Evolutionary conservation across 2,797 vertebrate species (phyloP), one percentile per base, ranked within the genome.

Genomic region (Halcyon chelicuti): DNA sequence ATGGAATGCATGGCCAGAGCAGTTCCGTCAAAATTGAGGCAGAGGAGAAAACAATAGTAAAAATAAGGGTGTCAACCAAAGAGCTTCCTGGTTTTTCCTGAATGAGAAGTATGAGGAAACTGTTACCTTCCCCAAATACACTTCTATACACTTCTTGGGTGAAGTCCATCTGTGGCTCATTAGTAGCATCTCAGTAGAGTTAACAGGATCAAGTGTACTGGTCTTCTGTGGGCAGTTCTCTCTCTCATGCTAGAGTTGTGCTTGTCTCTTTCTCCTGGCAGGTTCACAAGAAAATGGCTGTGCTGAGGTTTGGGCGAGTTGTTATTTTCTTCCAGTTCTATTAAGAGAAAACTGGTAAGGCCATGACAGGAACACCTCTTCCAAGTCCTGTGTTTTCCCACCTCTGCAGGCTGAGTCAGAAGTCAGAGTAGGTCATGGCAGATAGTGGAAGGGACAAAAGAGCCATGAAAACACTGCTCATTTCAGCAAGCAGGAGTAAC

Each of bases 81-180:
- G 94, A 40, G 95, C 96, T 98, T 97, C 83, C 90, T 94, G 90
- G 80, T 84, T 83, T 72, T 88, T 91, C 85, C 67, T 54, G 73
- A 91, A 95, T 92, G 60, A 97, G 75, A 86, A 84, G 49, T 92
- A 95, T 61, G 90, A 97, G 97, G 95, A 97, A 98, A 92, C 82
- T 91, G 28, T 55, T 93, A 54, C 76, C 86, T 92, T 96, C 87
- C 44, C 68, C 63, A 89, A 0, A 93, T 96, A 66, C 10, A 35
- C 65, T 90, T 35, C 19, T 72, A 93, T 96, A 66, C 10, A 35
- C 65, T 90, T 35, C 19, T 72, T 80, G 93, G 92, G 95, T 96
- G 91, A 97, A 90, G 70, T 88, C 76, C 58, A 63, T 93, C 63
- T 85, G 68, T 46, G 88, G 42, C 67, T 91, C 74, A 12, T 84